These are phyloP conservation scores for Drosophila funebris DNA, from an alignment of 1,140 invertebrate genomes.

Conservation along the genomic window DNA sequence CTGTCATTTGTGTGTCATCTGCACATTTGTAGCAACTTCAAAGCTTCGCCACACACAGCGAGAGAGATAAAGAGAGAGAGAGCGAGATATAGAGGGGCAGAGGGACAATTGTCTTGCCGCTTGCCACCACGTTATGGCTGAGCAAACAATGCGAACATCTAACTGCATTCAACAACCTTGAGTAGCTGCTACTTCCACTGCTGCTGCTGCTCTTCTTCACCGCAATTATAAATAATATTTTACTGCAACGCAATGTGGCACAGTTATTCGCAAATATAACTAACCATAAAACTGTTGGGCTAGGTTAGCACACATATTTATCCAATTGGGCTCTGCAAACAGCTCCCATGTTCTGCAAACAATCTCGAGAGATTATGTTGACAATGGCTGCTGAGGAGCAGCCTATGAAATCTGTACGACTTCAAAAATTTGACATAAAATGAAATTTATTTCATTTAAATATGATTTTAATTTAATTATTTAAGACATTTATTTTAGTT, in stretches of 20 bases:
- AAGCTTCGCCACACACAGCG: slow-evolving; percentile 1
- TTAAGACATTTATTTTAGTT: no score
- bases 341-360: no score
- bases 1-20: slow-evolving; percentile 47
- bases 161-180: slow-evolving; percentile 77
- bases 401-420: no score
- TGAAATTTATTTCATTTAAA: no score
- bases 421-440: no score
- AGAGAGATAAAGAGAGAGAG: background rate
- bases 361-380: no score
- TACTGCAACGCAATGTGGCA: slow-evolving; percentile 39
- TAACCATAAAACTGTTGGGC: background rate
- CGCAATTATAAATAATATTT: slow-evolving; percentile 24
- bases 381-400: no score
- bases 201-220: background rate
- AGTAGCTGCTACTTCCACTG: slow-evolving; percentile 27
- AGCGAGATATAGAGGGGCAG: background rate
- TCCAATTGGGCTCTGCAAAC: no score
- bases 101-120: background rate
- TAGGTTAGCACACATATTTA: slow-evolving; percentile 2
- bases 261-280: slow-evolving; percentile 3
- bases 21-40: slow-evolving; percentile 3
- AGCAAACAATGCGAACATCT: slow-evolving; percentile 67
- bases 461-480: no score
- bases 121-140: slow-evolving; percentile 44